These are phyloP conservation scores for Terebella lapidaria DNA, from an alignment of 2,888 invertebrate species.

Conservation along the genomic window DNA sequence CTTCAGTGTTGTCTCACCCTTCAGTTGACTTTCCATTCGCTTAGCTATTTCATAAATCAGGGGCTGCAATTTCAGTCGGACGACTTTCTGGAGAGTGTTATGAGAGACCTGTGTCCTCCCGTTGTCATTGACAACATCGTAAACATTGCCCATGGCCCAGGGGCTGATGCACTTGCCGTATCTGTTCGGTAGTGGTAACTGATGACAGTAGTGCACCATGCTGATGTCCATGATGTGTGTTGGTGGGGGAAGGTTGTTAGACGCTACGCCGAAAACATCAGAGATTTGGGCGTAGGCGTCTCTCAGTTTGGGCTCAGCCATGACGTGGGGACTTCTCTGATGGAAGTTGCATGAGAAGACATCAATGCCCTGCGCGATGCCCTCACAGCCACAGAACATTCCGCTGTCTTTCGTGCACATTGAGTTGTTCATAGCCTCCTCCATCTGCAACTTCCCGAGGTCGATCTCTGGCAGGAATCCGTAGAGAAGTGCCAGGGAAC, in stretches of 20 bases:
- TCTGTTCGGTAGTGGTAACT: constrained; percentile 71
- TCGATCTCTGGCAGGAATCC: constrained; percentile 67
- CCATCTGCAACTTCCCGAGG: constrained; percentile 63
- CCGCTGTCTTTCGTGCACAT: constrained; percentile 16
- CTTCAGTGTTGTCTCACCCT: constrained; percentile 28
- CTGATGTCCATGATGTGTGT: constrained; percentile 74
- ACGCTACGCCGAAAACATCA: constrained; percentile 69
- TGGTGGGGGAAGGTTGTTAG: constrained; percentile 61
- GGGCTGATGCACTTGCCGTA: constrained; percentile 42
- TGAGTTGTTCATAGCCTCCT: constrained; percentile 15
- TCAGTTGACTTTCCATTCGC: constrained; percentile 23
- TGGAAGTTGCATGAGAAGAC: constrained; percentile 16
- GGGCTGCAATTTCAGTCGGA: constrained; percentile 68
- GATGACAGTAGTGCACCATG: constrained; percentile 80
- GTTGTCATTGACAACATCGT: constrained; percentile 29
- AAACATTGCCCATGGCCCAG: constrained; percentile 28
- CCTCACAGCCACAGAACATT: constrained; percentile 67
- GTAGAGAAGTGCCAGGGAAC: constrained; percentile 74
- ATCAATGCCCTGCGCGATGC: constrained; percentile 60
- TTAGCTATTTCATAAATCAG: constrained; percentile 71
- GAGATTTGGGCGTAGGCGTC: constrained; percentile 59
- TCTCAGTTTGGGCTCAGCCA: neutral
- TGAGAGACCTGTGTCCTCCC: constrained; percentile 24
- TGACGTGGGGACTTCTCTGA: constrained; percentile 7
- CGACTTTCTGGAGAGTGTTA: constrained; percentile 56